These are phyloP conservation scores for Sarcophaga variegata DNA, from an alignment of 2,888 invertebrate species.

Conservation along the genomic window DNA sequence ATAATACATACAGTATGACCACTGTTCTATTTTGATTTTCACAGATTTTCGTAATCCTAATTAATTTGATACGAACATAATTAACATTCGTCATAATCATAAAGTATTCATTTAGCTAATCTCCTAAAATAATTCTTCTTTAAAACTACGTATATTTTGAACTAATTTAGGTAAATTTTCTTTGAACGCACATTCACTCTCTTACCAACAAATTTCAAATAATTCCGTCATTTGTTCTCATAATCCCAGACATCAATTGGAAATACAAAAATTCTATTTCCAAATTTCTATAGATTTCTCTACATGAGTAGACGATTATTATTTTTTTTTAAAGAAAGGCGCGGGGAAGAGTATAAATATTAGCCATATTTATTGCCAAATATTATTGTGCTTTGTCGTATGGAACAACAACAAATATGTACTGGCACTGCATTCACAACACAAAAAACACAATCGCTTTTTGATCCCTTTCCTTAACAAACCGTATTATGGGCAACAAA, in stretches of 20 bases:
- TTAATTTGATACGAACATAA: too few species aligned
- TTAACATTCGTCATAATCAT: too few species aligned
- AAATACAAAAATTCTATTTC: neutral
- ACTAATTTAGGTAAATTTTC: too few species aligned
- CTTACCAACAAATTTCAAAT: constrained; percentile 10
- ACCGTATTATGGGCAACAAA: constrained; percentile 33
- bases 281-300: constrained; percentile 26
- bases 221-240: constrained; percentile 53
- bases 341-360: constrained; percentile 32
- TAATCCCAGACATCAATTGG: constrained; percentile 41
- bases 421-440: neutral
- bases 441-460: neutral
- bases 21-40: too few species aligned
- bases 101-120: too few species aligned
- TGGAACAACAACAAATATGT: constrained; percentile 1
- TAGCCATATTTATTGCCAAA: constrained; percentile 59
- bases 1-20: too few species aligned
- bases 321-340: neutral
- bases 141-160: too few species aligned
- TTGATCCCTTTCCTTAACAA: constrained; percentile 22
- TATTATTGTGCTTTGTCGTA: constrained; percentile 30
- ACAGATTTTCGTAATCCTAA: too few species aligned
- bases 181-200: too few species aligned
- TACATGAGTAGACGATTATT: neutral
- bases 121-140: too few species aligned